phyloP scores from a whole-genome alignment of 2,797 vertebrate genomes.

The Gorsachius magnificus region DNA sequence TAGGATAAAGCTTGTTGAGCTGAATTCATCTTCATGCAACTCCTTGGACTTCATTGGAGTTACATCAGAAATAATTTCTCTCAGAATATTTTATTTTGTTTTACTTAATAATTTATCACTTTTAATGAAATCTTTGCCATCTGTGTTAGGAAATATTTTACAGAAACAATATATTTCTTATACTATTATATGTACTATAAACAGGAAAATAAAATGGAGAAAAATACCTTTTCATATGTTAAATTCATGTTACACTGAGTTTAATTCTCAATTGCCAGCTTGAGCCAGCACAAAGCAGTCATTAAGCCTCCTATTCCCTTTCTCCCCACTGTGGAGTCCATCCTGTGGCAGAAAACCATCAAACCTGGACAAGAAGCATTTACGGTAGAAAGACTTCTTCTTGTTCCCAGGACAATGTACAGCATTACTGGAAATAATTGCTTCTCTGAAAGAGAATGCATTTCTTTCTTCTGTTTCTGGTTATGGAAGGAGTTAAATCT shows the following conservation, averaged over 20 bases:
- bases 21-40: background rate
- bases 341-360: background rate
- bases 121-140: background rate
- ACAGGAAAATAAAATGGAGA: background rate
- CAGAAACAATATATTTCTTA: background rate
- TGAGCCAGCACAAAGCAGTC: background rate
- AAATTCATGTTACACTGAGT: background rate
- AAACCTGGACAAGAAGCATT: background rate
- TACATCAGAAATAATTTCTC: background rate
- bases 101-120: background rate
- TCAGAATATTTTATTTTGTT: background rate
- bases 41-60: background rate
- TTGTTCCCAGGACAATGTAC: background rate
- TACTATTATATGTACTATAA: background rate
- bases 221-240: background rate
- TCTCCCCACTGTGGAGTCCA: background rate
- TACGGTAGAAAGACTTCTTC: background rate
- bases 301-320: background rate
- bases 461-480: background rate
- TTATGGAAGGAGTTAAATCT: background rate
- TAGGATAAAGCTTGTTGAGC: background rate
- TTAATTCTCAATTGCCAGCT: background rate
- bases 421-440: background rate
- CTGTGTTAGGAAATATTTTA: background rate
- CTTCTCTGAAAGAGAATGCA: background rate